phyloP scores from a whole-genome alignment of 1,140 invertebrate genomes.

The Drosophila carrolli region DNA sequence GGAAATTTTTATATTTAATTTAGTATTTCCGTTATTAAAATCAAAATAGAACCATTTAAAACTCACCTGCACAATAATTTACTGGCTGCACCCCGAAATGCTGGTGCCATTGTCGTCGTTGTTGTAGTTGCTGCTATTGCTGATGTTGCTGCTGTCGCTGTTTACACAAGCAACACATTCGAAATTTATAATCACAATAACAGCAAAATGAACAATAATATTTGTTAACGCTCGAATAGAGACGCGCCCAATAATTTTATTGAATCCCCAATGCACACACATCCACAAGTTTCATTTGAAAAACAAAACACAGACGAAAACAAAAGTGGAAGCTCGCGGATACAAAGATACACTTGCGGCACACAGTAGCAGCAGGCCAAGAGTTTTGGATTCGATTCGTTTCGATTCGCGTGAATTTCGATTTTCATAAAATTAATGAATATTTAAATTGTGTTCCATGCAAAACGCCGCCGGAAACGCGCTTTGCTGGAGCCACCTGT shows the following conservation, averaged over 20 bases:
- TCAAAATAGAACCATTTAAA: constrained; percentile 49
- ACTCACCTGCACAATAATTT: constrained; percentile 76
- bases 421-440: constrained; percentile 82
- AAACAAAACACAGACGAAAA: constrained; percentile 55
- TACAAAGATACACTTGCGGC: constrained; percentile 34
- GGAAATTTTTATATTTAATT: constrained; percentile 74
- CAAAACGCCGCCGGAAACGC: constrained; percentile 77
- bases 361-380: constrained; percentile 50
- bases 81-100: constrained; percentile 65
- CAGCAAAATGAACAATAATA: constrained; percentile 83
- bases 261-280: constrained; percentile 53
- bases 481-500: constrained; percentile 78
- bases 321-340: constrained; percentile 57
- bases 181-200: constrained; percentile 84
- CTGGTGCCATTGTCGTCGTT: constrained; percentile 30
- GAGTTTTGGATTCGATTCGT: constrained; percentile 29
- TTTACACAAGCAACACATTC: constrained; percentile 66
- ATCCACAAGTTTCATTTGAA: constrained; percentile 49
- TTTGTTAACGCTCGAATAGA: constrained; percentile 82
- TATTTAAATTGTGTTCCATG: constrained; percentile 77
- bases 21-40: constrained; percentile 78
- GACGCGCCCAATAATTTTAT: constrained; percentile 83
- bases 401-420: constrained; percentile 71
- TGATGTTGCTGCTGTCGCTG: constrained; percentile 45
- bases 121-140: constrained; percentile 9